These are phyloP conservation scores for Regulus satrapa DNA, from an alignment of 2,113 vertebrate species.

Conservation along the genomic window DNA sequence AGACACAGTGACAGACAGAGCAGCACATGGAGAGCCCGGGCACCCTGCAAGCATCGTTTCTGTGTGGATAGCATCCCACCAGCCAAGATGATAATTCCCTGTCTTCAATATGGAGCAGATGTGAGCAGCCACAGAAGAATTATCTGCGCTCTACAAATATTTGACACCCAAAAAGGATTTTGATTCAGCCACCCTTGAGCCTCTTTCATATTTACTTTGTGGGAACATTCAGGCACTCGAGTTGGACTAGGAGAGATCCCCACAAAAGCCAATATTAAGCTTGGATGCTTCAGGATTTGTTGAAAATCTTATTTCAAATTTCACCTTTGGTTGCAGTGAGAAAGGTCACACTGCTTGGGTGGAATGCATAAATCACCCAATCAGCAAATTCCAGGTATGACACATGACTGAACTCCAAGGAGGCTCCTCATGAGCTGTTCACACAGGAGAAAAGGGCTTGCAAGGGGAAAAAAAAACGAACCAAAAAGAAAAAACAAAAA, in stretches of 20 bases:
- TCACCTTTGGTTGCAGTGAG: constrained; percentile 30
- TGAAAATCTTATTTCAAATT: constrained; percentile 50
- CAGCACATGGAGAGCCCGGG: constrained; percentile 18
- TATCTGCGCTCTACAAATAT: constrained; percentile 17
- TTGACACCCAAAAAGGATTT: constrained; percentile 28
- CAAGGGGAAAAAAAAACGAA: not conserved
- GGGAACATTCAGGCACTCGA: not conserved
- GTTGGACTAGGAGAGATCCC: not conserved
- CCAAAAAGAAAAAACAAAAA: not conserved
- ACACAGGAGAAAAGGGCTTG: not conserved
- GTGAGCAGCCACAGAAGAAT: constrained; percentile 16
- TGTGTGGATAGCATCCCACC: constrained; percentile 5
- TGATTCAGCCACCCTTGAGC: not conserved
- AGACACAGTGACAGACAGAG: constrained; percentile 49
- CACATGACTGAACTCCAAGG: not conserved
- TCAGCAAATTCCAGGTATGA: not conserved
- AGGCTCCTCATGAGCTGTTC: not conserved
- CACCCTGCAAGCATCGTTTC: not conserved
- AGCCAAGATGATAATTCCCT: not conserved
- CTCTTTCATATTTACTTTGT: constrained; percentile 35
- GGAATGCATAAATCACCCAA: constrained; percentile 46
- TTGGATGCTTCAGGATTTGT: constrained; percentile 38
- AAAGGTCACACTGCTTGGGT: constrained; percentile 20
- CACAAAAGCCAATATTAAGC: constrained; percentile 50
- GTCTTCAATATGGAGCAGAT: not conserved